A percentile compares a stretch with the other conserved stretches of the same genome.
These are phyloP conservation scores for Metaphire vulgaris DNA, from an alignment of 1,140 invertebrate species.

Conservation along the genomic window DNA sequence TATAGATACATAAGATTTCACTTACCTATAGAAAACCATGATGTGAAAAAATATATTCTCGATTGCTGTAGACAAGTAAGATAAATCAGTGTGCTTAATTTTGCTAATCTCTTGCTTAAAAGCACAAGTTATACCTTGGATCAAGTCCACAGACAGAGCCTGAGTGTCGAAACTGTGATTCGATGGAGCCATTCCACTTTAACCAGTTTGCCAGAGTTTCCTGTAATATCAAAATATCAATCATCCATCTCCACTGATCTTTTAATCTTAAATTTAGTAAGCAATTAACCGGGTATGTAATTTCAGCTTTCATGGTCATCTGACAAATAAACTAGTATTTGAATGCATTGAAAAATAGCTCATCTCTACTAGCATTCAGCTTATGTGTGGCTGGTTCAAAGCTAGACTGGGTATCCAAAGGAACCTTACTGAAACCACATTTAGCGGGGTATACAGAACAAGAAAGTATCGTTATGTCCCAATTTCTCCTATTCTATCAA, in stretches of 20 bases:
- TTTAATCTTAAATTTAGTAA: background rate
- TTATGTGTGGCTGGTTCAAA: background rate
- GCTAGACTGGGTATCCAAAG: background rate
- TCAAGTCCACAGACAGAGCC: background rate
- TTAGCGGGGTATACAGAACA: too few relatives aligned
- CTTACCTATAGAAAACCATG: background rate
- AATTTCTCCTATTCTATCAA: too few relatives aligned
- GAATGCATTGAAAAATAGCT: too few relatives aligned
- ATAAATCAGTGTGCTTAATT: too few relatives aligned
- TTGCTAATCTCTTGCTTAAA: background rate
- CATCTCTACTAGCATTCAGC: too few relatives aligned
- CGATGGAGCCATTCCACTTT: background rate
- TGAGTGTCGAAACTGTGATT: background rate
- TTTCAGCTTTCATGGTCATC: background rate
- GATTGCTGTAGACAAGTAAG: too few relatives aligned
- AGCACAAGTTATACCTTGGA: background rate
- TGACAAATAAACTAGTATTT: too few relatives aligned
- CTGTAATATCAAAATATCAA: background rate
- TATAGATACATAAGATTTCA: background rate
- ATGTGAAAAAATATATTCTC: background rate
- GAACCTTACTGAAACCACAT: too few relatives aligned
- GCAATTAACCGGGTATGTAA: background rate
- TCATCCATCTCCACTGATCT: background rate
- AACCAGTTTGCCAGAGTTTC: background rate
- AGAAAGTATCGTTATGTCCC: too few relatives aligned